Percentiles rank a stretch among this genome's conserved stretches.
phyloP scores from a whole-genome alignment of 1,140 invertebrate genomes.

The Zaprionus africanus region DNA sequence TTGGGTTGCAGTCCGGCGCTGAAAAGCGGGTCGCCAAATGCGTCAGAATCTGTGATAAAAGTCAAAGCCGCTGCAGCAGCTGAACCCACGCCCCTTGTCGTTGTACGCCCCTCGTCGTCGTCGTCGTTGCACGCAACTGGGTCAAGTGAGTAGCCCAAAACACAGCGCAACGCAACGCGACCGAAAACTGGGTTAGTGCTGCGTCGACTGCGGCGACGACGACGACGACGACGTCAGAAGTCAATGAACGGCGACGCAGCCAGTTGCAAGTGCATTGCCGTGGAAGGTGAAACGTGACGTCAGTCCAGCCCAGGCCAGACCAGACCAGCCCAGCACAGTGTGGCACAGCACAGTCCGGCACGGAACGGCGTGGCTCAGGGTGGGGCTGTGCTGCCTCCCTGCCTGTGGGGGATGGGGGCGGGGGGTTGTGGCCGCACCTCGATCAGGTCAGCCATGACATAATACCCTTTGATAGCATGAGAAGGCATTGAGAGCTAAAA shows the following conservation, averaged over 20 bases:
- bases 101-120: conserved; percentile 1
- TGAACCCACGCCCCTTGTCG: background rate
- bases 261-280: conserved; percentile 63
- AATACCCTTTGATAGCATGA: conserved; percentile 74
- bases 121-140: conserved; percentile 46
- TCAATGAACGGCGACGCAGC: conserved; percentile 62
- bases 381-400: too few relatives aligned
- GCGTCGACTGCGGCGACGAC: conserved; percentile 33
- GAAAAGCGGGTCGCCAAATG: conserved; percentile 64
- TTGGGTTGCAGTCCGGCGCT: conserved; percentile 41
- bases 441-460: conserved; percentile 74
- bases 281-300: conserved; percentile 80
- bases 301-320: conserved; percentile 28
- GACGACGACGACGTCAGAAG: conserved; percentile 40
- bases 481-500: conserved; percentile 67
- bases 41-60: conserved; percentile 67
- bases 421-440: conserved; percentile 15
- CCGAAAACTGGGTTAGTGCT: conserved; percentile 72
- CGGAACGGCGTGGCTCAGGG: background rate
- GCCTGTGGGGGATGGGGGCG: background rate
- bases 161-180: conserved; percentile 51
- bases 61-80: conserved; percentile 29
- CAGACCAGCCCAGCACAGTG: background rate
- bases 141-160: conserved; percentile 63
- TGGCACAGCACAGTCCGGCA: background rate